Percentiles rank a stretch among this genome's conserved stretches.
These are phyloP conservation scores for Forbesichthys agassizii DNA, from an alignment of 2,113 vertebrate species.

Conservation along the genomic window DNA sequence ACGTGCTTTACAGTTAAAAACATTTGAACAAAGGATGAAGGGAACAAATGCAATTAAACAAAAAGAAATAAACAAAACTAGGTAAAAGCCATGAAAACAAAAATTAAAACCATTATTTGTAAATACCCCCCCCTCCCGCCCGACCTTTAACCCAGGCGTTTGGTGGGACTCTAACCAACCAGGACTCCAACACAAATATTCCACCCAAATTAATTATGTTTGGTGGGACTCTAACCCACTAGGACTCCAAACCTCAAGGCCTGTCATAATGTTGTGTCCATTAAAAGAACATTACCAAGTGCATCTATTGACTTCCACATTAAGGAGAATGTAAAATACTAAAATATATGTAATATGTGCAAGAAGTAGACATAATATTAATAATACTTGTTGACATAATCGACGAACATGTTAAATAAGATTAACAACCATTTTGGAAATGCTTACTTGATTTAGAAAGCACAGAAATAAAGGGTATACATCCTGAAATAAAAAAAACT, in stretches of 20 bases:
- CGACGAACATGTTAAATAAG: background rate
- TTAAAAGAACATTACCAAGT: constrained; percentile 46
- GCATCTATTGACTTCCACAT: constrained; percentile 24
- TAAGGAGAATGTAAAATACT: constrained; percentile 45
- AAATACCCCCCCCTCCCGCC: too few relatives aligned
- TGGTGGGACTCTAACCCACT: too few relatives aligned
- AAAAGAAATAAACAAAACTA: too few relatives aligned
- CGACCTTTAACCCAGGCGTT: too few relatives aligned
- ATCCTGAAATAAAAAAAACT: constrained; percentile 1
- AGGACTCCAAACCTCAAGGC: constrained; percentile 15
- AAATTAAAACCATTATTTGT: too few relatives aligned
- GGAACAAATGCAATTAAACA: too few relatives aligned
- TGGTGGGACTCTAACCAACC: too few relatives aligned
- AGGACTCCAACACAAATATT: too few relatives aligned
- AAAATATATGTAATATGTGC: constrained; percentile 45
- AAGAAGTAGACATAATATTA: constrained; percentile 18
- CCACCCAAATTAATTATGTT: too few relatives aligned
- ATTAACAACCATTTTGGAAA: background rate
- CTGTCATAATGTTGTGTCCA: constrained; percentile 34
- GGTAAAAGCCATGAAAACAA: too few relatives aligned
- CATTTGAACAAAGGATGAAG: constrained; percentile 22
- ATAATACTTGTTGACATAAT: background rate
- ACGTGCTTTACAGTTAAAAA: constrained; percentile 10
- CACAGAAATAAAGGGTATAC: background rate
- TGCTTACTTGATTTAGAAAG: background rate